Evolutionary conservation across 2,888 invertebrate genomes (phyloP).

Genomic region (Mystacides longicornis): DNA sequence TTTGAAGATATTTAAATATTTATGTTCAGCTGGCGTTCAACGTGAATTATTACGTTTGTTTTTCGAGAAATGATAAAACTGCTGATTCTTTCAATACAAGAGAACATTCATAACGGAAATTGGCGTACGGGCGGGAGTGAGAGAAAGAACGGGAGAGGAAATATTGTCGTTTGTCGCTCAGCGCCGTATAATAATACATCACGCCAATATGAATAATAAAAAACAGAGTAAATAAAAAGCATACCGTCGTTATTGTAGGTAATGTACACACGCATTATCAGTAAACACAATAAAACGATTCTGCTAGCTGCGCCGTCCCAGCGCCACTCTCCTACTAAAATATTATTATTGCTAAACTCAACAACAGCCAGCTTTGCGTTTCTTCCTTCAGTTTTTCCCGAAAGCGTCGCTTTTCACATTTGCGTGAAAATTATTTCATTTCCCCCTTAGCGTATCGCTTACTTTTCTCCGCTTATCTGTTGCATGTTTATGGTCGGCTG

Average conservation of each 20-base stretch:
- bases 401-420: constrained; percentile 15
- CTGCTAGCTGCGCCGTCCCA: too few relatives aligned
- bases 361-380: constrained; percentile 1
- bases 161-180: not conserved
- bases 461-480: constrained; percentile 42
- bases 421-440: constrained; percentile 17
- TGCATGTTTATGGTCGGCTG: constrained; percentile 29
- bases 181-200: not conserved
- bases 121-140: not conserved
- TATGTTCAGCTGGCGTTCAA: too few relatives aligned
- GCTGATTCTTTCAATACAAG: not conserved
- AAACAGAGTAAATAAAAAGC: constrained; percentile 1
- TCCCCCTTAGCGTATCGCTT: constrained; percentile 27
- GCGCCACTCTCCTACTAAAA: not conserved
- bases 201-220: not conserved
- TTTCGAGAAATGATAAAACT: not conserved
- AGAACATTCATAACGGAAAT: not conserved
- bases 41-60: not conserved
- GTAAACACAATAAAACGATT: not conserved
- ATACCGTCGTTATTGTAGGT: not conserved
- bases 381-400: constrained; percentile 2
- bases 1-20: too few relatives aligned
- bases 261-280: not conserved
- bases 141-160: not conserved
- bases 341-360: constrained; percentile 1